These are phyloP conservation scores for Phrynosoma platyrhinos DNA, from an alignment of 2,113 vertebrate genomes.

Conservation along the genomic window DNA sequence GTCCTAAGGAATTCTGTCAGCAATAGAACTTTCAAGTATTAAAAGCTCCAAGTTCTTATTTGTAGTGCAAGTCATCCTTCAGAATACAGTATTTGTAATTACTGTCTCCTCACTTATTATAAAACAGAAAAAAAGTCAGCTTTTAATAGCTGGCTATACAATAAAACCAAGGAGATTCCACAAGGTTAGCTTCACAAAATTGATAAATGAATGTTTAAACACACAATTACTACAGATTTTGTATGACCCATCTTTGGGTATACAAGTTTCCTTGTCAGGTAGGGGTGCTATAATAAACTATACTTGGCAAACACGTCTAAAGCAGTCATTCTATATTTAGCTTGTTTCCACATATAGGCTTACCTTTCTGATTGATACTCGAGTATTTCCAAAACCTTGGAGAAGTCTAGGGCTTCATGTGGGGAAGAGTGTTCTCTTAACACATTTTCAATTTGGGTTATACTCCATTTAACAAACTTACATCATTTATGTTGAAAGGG, in stretches of 20 bases:
- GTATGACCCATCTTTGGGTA: conserved; percentile 31
- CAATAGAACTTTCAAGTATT: conserved; percentile 21
- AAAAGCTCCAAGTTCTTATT: conserved; percentile 7
- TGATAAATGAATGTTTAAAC: rapidly evolving
- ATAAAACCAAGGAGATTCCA: conserved; percentile 27
- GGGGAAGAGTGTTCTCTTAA: conserved; percentile 54
- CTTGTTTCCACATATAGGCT: conserved; percentile 23
- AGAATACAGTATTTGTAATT: conserved; percentile 39
- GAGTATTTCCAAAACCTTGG: conserved; percentile 23
- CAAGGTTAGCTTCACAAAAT: background rate
- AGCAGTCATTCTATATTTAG: conserved; percentile 42
- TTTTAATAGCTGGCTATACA: conserved; percentile 1
- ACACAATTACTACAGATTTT: conserved; percentile 16
- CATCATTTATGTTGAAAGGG: conserved; percentile 38
- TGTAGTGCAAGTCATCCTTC: conserved; percentile 18
- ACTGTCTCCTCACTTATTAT: conserved; percentile 16
- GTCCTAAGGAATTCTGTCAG: conserved; percentile 25
- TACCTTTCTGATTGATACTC: conserved; percentile 37
- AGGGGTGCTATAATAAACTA: conserved; percentile 39
- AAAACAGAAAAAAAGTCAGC: background rate
- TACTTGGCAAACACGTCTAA: conserved; percentile 46
- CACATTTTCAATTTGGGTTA: conserved; percentile 32
- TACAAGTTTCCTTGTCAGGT: conserved; percentile 18
- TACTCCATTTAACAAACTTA: conserved; percentile 25
- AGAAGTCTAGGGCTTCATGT: conserved; percentile 52